phyloP scores from a whole-genome alignment of 2,113 vertebrate genomes.

The Columba livia region DNA sequence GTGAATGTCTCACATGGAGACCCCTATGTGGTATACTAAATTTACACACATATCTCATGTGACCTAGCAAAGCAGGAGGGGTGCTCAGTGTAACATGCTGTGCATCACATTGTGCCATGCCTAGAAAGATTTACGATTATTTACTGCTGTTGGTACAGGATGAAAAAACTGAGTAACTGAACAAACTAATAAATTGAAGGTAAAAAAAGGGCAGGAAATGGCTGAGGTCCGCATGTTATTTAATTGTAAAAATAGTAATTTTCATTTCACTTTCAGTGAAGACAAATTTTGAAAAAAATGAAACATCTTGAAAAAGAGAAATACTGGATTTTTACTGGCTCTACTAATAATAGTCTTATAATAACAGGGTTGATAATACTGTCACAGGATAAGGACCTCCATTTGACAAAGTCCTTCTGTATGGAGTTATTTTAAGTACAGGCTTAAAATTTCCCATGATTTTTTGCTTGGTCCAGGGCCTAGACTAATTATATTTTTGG shows the following conservation, averaged over 20 bases:
- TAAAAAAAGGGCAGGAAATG: neutral
- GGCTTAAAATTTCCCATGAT: neutral
- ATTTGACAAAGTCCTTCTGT: neutral
- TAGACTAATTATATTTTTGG: neutral
- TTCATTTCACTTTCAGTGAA: neutral
- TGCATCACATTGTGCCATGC: neutral
- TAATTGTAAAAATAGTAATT: neutral
- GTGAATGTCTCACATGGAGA: neutral
- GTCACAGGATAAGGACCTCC: neutral
- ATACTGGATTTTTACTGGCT: neutral
- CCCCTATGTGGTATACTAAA: neutral
- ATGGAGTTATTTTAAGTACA: neutral
- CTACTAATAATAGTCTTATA: neutral
- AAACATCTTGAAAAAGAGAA: neutral
- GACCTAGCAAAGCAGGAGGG: neutral
- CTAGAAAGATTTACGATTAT: neutral
- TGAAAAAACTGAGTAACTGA: neutral
- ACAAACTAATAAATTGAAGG: neutral
- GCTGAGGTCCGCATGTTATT: neutral
- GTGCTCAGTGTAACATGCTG: neutral
- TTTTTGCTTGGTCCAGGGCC: neutral
- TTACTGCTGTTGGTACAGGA: neutral
- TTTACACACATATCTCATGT: neutral
- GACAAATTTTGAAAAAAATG: neutral
- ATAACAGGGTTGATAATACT: neutral